Base-by-base conservation (phyloP, 2,888 invertebrate genomes). In the Allacma fusca region DNA sequence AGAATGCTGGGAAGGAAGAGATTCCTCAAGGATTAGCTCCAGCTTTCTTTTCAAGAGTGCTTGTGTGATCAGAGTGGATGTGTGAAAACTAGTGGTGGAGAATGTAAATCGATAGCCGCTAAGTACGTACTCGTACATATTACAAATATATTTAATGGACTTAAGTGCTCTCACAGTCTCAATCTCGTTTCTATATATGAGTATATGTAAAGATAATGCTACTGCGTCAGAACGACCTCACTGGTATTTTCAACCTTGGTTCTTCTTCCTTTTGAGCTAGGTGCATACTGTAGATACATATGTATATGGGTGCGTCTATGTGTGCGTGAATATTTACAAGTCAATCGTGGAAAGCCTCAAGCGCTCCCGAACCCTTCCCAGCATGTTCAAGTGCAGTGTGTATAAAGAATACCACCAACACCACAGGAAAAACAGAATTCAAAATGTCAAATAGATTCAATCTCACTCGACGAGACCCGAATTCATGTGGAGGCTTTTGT, bases 61-160 rank as follows among this genome's bases (percentile, higher is more conserved):
- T 50, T 50, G 9, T 50, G 9, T 50, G 9, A 50, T 50, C 50
- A 5, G 19, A 50, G 50, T 16, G 50, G 50, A 50, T 50, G 50
- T 50, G 50, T 50, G 50, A 50, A 50, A 50, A 50, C 50, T 50
- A 50, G 50, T 50, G 16, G 50, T 50, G 50, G n/a, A 16, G 50
- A 50, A n/a, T 50, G 50, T 50, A 50, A 50, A 50, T 50, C 50
- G 19, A 50, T 50, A n/a, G 50, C 50, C 50, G n/a, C 50, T 50
- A 50, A 50, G 50, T 50, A 19, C 50, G 19, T 50, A 50, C 19
- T 50, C 50, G 50, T 50, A 19, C 50, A 50, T 50, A 50, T 50
- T 50, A 50, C 50, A 50, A 50, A 50, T 50, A 50, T 50, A 50
- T 50, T 50, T 50, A 50, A 50, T 50, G 50, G 50, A 50, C 50